Evolutionary conservation across 2,888 invertebrate species (phyloP).

Genomic region (Calliscelio sp.): DNA sequence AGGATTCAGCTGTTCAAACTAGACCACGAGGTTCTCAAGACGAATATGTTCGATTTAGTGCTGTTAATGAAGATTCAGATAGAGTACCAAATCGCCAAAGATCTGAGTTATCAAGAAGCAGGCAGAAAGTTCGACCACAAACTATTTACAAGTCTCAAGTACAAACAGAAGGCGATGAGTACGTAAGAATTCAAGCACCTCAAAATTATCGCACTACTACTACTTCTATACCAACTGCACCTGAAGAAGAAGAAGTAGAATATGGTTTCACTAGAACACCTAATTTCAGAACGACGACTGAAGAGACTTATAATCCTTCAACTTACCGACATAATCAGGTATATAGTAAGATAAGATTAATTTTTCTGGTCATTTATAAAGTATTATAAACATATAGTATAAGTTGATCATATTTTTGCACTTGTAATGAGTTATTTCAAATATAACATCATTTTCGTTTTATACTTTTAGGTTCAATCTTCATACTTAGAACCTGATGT

Average conservation of each 20-base stretch:
- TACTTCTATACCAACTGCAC: slow-evolving; percentile 65
- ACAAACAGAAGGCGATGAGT: slow-evolving; percentile 83
- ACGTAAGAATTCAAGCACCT: slow-evolving; percentile 81
- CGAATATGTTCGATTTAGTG: slow-evolving; percentile 84
- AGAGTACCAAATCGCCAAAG: slow-evolving; percentile 61
- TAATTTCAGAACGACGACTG: slow-evolving; percentile 82
- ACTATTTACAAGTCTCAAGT: slow-evolving; percentile 77
- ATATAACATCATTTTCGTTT: background rate
- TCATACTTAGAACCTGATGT: slow-evolving; percentile 73
- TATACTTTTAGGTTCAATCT: slow-evolving; percentile 45
- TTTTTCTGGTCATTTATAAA: too few species aligned
- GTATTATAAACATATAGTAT: too few species aligned
- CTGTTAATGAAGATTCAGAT: slow-evolving; percentile 78
- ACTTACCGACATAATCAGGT: slow-evolving; percentile 62
- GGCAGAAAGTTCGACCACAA: slow-evolving; percentile 77
- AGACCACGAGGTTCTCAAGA: slow-evolving; percentile 82
- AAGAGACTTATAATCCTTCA: slow-evolving; percentile 48
- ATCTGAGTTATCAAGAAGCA: slow-evolving; percentile 59
- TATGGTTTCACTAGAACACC: slow-evolving; percentile 87
- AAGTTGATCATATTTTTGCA: too few species aligned
- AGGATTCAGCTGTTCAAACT: slow-evolving; percentile 82
- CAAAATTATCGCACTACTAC: slow-evolving; percentile 73
- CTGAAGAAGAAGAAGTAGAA: slow-evolving; percentile 84
- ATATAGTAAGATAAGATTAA: too few species aligned
- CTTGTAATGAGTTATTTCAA: too few species aligned